These are phyloP conservation scores for Heterotilapia buettikoferi DNA, from an alignment of 2,113 vertebrate species.

Conservation along the genomic window DNA sequence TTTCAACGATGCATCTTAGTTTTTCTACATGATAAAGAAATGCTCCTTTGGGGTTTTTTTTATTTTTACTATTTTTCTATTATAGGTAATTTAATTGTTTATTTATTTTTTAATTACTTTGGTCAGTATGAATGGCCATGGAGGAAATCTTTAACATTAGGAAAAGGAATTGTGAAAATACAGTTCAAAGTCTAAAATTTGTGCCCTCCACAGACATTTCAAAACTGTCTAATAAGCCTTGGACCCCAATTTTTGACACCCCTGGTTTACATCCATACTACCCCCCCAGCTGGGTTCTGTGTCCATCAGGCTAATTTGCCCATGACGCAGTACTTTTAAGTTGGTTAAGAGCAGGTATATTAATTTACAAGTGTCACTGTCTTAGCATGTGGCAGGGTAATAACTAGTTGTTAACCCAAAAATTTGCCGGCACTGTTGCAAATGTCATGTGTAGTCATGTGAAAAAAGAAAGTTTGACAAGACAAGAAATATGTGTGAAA, in stretches of 20 bases:
- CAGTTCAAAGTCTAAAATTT: background rate
- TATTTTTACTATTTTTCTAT: background rate
- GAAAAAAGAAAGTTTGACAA: background rate
- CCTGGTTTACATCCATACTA: background rate
- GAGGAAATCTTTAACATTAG: background rate
- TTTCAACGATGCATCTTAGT: background rate
- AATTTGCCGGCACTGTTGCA: background rate
- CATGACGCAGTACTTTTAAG: background rate
- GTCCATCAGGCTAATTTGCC: background rate
- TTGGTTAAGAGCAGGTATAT: background rate
- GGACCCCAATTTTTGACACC: background rate
- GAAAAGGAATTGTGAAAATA: background rate
- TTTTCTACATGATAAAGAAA: background rate
- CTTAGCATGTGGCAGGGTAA: background rate
- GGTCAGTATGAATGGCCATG: background rate
- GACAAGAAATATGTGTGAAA: background rate
- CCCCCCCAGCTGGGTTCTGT: background rate
- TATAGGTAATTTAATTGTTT: background rate
- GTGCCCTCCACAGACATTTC: background rate
- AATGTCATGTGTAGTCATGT: background rate
- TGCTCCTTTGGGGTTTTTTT: background rate
- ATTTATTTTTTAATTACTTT: background rate
- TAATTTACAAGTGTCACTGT: background rate
- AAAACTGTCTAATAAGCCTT: background rate
- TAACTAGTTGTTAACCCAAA: background rate